These are phyloP conservation scores for Cerastoderma edule DNA, from an alignment of 2,888 invertebrate genomes.

Conservation along the genomic window DNA sequence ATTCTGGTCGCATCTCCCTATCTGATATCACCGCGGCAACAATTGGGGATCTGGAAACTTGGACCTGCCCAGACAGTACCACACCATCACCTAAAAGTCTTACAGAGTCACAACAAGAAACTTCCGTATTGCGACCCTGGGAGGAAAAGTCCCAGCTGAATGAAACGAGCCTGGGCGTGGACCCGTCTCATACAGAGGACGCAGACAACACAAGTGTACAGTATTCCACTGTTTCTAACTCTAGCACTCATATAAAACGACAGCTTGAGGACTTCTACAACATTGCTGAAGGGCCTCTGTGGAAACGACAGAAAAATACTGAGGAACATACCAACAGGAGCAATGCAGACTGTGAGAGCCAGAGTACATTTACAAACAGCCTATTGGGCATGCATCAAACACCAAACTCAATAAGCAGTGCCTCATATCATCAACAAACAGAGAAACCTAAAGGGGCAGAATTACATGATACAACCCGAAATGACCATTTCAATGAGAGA, in stretches of 20 bases:
- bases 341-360: too few relatives aligned
- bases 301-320: slow-evolving; percentile 10
- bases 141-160: slow-evolving; percentile 9
- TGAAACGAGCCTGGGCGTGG: background rate
- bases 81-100: background rate
- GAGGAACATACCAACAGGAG: too few relatives aligned
- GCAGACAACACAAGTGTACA: background rate
- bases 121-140: slow-evolving; percentile 28
- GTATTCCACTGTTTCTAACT: background rate
- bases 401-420: too few relatives aligned
- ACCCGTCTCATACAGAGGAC: background rate
- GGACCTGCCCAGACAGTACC: background rate
- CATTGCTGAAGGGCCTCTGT: slow-evolving; percentile 1
- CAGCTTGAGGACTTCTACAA: slow-evolving; percentile 19
- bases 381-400: too few relatives aligned
- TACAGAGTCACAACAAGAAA: background rate
- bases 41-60: slow-evolving; percentile 45
- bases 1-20: slow-evolving; percentile 46
- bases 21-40: slow-evolving; percentile 57
- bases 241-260: slow-evolving; percentile 7
- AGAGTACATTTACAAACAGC: too few relatives aligned
- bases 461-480: too few relatives aligned
- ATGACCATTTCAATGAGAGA: too few relatives aligned
- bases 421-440: too few relatives aligned
- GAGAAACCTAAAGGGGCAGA: too few relatives aligned